Conservation (phyloP, 2,113 vertebrate species). For the Leuciscus idus region DNA sequence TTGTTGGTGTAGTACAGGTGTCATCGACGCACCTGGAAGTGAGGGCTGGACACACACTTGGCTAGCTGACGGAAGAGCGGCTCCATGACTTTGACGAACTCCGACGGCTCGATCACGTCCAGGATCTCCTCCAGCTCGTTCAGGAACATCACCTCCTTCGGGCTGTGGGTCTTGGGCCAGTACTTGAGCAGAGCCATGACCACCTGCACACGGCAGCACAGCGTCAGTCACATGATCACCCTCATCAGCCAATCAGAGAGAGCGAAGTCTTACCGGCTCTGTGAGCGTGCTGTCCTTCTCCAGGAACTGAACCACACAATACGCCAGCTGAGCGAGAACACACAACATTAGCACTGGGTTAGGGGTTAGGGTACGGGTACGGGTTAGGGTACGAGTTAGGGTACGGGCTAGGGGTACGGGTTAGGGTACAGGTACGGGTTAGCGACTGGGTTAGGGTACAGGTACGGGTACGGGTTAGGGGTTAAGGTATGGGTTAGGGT, state of each 20-base stretch:
- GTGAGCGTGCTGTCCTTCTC: slow-evolving; percentile 99
- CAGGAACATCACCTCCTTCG: slow-evolving; percentile 98
- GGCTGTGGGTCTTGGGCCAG: slow-evolving; percentile 99
- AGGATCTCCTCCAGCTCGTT: slow-evolving; percentile 97
- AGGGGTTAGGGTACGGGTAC: too few species aligned
- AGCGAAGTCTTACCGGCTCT: slow-evolving; percentile 85
- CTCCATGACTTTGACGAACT: slow-evolving; percentile 98
- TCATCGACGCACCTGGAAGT: slow-evolving; percentile 83
- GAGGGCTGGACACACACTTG: slow-evolving; percentile 97
- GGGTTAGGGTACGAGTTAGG: too few species aligned
- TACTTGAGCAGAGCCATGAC: slow-evolving; percentile 98
- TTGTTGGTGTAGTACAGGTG: too few species aligned
- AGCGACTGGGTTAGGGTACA: background rate
- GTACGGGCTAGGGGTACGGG: too few species aligned
- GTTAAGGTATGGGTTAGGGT: too few species aligned
- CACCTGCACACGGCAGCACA: slow-evolving; percentile 74
- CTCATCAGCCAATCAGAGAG: too few species aligned
- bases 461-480: too few species aligned
- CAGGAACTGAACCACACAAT: slow-evolving; percentile 96
- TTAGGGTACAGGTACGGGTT: too few species aligned
- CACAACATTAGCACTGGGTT: too few species aligned
- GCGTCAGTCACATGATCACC: background rate
- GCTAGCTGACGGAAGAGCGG: slow-evolving; percentile 95
- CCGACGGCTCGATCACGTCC: slow-evolving; percentile 96
- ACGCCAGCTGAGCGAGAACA: slow-evolving; percentile 83